Evolutionary conservation across 1,140 invertebrate species (phyloP).

Genomic region (Belonocnema kinseyi): DNA sequence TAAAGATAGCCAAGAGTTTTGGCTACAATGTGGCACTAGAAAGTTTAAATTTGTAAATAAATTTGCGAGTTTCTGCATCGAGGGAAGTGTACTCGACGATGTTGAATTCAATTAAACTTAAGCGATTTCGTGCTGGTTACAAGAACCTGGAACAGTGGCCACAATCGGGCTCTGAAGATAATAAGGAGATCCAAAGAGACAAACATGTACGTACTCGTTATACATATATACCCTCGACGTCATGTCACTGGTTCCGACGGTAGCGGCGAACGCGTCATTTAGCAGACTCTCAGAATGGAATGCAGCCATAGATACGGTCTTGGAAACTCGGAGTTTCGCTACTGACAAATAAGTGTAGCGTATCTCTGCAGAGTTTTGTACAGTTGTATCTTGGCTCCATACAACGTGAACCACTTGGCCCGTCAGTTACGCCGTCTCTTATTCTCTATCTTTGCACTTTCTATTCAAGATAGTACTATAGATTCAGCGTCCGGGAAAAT

Average conservation of each 20-base stretch:
- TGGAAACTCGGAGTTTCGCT: constrained; percentile 20
- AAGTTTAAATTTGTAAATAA: no score
- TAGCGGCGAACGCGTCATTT: background rate
- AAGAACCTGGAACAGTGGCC: no score
- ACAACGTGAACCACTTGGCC: constrained; percentile 21
- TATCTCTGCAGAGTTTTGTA: background rate
- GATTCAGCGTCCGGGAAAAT: background rate
- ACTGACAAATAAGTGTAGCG: constrained; percentile 24
- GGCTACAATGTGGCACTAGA: no score
- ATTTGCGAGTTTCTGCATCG: no score
- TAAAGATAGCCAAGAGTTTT: no score
- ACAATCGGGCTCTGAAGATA: background rate
- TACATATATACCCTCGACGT: background rate
- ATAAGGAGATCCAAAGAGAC: background rate
- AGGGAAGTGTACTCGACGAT: no score
- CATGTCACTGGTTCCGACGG: background rate
- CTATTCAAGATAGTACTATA: background rate
- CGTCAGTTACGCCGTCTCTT: constrained; percentile 25
- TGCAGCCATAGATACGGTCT: constrained; percentile 31
- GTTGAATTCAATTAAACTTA: no score
- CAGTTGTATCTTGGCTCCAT: background rate
- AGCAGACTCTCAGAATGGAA: constrained; percentile 15
- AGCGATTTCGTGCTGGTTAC: no score
- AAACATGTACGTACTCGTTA: no score
- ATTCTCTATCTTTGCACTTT: constrained; percentile 21